Conservation (phyloP, 2,888 invertebrate genomes). For the Cantharis rufa region DNA sequence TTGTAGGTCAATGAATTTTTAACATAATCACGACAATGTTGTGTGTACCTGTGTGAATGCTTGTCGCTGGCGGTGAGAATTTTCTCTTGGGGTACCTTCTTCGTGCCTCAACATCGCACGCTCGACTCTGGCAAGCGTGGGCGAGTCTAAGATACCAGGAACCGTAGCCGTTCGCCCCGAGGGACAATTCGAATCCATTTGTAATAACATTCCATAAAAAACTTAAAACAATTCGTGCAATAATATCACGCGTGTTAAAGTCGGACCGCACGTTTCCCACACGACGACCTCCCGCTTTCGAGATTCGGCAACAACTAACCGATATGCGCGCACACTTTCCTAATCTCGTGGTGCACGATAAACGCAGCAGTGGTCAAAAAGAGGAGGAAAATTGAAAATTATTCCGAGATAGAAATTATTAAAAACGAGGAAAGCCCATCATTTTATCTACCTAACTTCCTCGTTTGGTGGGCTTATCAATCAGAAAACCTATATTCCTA, state of each 20-base stretch:
- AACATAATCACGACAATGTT: neutral
- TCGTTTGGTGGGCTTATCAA: neutral
- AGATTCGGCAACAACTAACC: conserved; percentile 19
- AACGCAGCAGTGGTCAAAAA: neutral
- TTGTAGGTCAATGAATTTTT: neutral
- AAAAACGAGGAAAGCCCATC: neutral
- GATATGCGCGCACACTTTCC: conserved; percentile 16
- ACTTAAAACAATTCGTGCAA: conserved; percentile 13
- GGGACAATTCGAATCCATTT: conserved; percentile 39
- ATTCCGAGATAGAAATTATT: neutral
- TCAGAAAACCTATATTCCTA: neutral
- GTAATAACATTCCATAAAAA: conserved; percentile 43
- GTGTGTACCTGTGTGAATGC: conserved; percentile 49
- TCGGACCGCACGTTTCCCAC: conserved; percentile 9
- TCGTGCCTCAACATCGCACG: conserved; percentile 62
- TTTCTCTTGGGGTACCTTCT: conserved; percentile 49
- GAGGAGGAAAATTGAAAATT: conserved; percentile 20
- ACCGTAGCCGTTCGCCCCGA: conserved; percentile 36
- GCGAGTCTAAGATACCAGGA: conserved; percentile 63
- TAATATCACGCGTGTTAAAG: conserved; percentile 27
- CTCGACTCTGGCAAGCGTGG: conserved; percentile 64
- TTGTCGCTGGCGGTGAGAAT: conserved; percentile 45
- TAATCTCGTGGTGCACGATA: conserved; percentile 11
- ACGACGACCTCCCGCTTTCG: conserved; percentile 5
- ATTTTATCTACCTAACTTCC: neutral